phyloP scores from a whole-genome alignment of 1,140 invertebrate genomes.

The Habropoda laboriosa region DNA sequence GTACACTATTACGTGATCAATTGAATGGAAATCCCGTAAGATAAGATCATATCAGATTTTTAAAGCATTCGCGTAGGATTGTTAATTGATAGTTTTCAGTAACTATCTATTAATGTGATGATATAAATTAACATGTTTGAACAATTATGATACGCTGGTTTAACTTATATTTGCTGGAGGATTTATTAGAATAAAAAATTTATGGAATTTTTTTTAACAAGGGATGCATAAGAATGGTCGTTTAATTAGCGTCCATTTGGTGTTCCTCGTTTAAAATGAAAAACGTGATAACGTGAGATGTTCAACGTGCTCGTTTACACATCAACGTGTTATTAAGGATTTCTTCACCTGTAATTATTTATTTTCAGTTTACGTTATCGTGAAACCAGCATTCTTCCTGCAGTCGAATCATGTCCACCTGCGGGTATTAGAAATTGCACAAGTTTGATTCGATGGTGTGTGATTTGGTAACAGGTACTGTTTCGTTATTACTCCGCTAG shows the following conservation, averaged over 20 bases:
- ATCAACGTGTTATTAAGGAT: not conserved
- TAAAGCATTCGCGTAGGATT: not conserved
- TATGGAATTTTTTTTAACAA: not conserved
- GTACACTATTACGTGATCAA: slow-evolving; percentile 45
- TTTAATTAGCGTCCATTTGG: not conserved
- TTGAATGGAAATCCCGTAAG: slow-evolving; percentile 47
- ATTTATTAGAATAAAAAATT: not conserved
- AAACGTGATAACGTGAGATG: not conserved
- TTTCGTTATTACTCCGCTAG: slow-evolving; percentile 8
- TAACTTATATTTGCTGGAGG: not conserved
- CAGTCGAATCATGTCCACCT: slow-evolving; percentile 11
- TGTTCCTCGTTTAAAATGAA: not conserved
- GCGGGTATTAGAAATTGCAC: slow-evolving; percentile 24
- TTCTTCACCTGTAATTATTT: slow-evolving; percentile 5
- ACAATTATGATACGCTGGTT: not conserved
- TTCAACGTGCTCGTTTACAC: not conserved
- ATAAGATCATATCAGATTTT: slow-evolving; percentile 23
- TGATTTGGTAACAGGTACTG: not conserved
- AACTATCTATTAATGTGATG: not conserved
- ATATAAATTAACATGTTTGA: not conserved
- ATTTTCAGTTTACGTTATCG: slow-evolving; percentile 1
- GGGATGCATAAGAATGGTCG: not conserved
- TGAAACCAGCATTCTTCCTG: not conserved
- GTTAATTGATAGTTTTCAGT: slow-evolving; percentile 5
- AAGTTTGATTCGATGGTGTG: not conserved